A percentile compares a stretch with the other conserved stretches of the same genome.
Conservation (phyloP, 2,888 invertebrate genomes). For the Tuberolachnus salignus region DNA sequence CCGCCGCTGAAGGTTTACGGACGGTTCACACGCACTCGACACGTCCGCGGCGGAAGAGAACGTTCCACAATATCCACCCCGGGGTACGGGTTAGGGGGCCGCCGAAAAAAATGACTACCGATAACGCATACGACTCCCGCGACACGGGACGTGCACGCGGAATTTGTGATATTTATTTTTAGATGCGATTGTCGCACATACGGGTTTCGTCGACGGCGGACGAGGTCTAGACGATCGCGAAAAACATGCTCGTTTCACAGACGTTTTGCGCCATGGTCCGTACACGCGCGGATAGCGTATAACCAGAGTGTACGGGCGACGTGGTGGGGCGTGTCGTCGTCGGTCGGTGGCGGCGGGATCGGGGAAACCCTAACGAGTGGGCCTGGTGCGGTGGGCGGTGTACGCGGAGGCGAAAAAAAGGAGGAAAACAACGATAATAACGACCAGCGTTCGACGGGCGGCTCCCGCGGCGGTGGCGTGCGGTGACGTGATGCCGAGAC, state of each 20-base stretch:
- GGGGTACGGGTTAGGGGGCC: too few relatives aligned
- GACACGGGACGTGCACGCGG: background rate
- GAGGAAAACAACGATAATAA: slow-evolving; percentile 8
- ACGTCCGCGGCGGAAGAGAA: too few relatives aligned
- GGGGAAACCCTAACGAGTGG: background rate
- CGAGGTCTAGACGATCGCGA: slow-evolving; percentile 47
- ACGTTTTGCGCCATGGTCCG: slow-evolving; percentile 3
- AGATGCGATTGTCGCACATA: background rate
- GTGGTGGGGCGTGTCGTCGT: background rate
- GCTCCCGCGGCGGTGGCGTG: background rate
- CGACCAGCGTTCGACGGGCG: slow-evolving; percentile 12
- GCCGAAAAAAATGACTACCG: too few relatives aligned
- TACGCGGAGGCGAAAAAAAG: slow-evolving; percentile 22
- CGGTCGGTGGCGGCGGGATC: background rate
- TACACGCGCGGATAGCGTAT: slow-evolving; percentile 11
- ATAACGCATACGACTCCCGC: background rate
- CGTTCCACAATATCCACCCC: background rate
- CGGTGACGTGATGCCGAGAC: slow-evolving; percentile 18
- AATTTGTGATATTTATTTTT: background rate
- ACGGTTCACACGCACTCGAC: background rate
- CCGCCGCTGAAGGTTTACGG: background rate
- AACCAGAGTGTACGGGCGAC: background rate
- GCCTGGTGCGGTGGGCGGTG: background rate
- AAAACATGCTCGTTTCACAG: slow-evolving; percentile 31
- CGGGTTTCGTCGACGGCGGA: background rate